These are phyloP conservation scores for Aradophagus sp. DNA, from an alignment of 1,140 invertebrate species.

Conservation along the genomic window DNA sequence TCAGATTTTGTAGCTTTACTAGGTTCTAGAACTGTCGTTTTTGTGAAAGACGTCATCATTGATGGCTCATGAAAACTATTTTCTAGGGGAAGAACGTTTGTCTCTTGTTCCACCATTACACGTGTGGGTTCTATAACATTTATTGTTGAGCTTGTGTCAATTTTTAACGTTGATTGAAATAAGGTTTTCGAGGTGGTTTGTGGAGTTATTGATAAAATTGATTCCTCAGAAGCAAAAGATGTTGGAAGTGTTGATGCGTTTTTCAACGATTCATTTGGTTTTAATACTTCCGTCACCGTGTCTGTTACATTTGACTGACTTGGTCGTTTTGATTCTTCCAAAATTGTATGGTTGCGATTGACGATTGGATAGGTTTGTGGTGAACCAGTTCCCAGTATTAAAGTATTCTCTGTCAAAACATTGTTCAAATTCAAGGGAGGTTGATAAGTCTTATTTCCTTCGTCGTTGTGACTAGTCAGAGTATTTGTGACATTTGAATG, in stretches of 20 bases:
- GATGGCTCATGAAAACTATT: slow-evolving; percentile 37
- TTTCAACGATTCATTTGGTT: slow-evolving; percentile 8
- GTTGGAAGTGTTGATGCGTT: neutral
- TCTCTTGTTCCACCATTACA: slow-evolving; percentile 41
- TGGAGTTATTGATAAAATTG: slow-evolving; percentile 23
- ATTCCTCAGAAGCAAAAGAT: slow-evolving; percentile 2
- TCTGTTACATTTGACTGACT: too few species aligned
- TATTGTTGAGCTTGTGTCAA: slow-evolving; percentile 70
- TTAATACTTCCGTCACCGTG: neutral
- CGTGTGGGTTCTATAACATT: slow-evolving; percentile 68
- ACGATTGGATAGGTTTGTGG: slow-evolving; percentile 48
- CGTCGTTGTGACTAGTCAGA: neutral
- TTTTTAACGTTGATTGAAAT: slow-evolving; percentile 64
- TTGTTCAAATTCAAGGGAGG: slow-evolving; percentile 61
- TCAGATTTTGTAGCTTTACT: slow-evolving; percentile 56
- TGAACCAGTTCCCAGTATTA: slow-evolving; percentile 60
- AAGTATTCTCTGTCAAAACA: slow-evolving; percentile 61
- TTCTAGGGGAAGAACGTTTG: slow-evolving; percentile 58
- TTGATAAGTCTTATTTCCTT: slow-evolving; percentile 63
- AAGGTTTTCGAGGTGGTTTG: slow-evolving; percentile 46
- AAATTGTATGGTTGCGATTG: slow-evolving; percentile 16
- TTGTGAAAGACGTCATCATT: slow-evolving; percentile 26
- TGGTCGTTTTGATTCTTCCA: neutral
- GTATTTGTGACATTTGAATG: slow-evolving; percentile 9
- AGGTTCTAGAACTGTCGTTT: slow-evolving; percentile 58